Conservation (phyloP, 2,888 invertebrate genomes). For the Rotaria socialis region DNA sequence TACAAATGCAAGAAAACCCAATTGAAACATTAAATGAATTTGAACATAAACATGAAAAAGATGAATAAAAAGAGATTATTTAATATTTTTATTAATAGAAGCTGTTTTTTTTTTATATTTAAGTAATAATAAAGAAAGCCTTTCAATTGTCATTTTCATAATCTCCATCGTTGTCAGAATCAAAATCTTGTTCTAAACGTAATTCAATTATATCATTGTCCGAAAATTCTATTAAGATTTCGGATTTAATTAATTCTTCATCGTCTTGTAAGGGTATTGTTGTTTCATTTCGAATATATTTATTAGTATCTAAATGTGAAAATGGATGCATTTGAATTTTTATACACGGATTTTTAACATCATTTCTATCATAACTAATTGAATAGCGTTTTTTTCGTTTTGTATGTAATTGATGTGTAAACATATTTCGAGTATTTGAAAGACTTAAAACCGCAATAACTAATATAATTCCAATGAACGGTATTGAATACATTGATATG, state of each 20-base stretch:
- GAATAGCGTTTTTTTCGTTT: neutral
- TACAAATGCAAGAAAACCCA: neutral
- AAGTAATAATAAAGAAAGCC: neutral
- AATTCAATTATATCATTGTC: neutral
- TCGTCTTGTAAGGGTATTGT: neutral
- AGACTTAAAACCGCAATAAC: neutral
- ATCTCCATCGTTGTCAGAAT: neutral
- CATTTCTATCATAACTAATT: neutral
- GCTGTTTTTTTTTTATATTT: too few species aligned
- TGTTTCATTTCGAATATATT: neutral
- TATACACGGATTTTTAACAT: neutral
- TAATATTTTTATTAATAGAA: too few species aligned
- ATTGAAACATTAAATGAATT: slow-evolving; percentile 32
- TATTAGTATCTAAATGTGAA: neutral
- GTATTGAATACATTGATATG: neutral
- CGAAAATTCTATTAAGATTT: neutral
- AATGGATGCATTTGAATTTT: neutral
- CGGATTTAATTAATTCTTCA: neutral
- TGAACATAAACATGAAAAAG: slow-evolving; percentile 16
- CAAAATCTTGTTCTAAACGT: slow-evolving; percentile 7
- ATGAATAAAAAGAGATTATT: neutral
- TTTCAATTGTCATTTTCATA: neutral
- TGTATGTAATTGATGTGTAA: neutral
- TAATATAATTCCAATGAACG: neutral
- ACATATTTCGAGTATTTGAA: neutral